These are phyloP conservation scores for Harpegnathos saltator DNA, from an alignment of 1,140 invertebrate genomes.

Conservation along the genomic window DNA sequence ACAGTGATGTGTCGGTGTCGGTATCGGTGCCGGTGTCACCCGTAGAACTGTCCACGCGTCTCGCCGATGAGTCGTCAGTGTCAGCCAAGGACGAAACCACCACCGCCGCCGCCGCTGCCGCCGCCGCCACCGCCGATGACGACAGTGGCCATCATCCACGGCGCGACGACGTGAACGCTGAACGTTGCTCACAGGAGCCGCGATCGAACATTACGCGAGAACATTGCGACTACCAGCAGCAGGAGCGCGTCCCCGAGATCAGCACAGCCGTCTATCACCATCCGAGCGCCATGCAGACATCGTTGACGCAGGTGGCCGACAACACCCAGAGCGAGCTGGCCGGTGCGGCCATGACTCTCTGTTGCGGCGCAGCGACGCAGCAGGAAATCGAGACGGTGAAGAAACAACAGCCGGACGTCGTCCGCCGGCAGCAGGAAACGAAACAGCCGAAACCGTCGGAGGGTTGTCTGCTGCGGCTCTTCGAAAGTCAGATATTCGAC, in stretches of 20 bases:
- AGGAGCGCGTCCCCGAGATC: constrained; percentile 60
- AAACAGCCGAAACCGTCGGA: constrained; percentile 83
- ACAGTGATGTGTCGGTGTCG: constrained; percentile 67
- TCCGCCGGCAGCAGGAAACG: constrained; percentile 78
- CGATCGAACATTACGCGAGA: constrained; percentile 61
- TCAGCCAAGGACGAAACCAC: constrained; percentile 61
- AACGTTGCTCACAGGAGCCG: constrained; percentile 60
- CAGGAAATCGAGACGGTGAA: constrained; percentile 65
- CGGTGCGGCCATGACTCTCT: constrained; percentile 83
- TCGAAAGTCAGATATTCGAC: constrained; percentile 98
- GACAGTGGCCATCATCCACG: constrained; percentile 27
- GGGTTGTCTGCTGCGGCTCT: constrained; percentile 93
- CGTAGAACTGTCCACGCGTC: constrained; percentile 68
- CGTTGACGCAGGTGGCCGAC: constrained; percentile 56
- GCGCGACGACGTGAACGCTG: constrained; percentile 55
- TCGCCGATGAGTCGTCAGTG: constrained; percentile 61
- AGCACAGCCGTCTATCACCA: background rate
- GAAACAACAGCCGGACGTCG: constrained; percentile 76
- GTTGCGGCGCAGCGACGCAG: constrained; percentile 82
- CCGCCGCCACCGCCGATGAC: too few relatives aligned
- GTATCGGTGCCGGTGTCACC: constrained; percentile 75
- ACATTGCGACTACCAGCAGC: constrained; percentile 42
- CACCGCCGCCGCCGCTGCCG: too few relatives aligned
- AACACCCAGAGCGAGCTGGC: constrained; percentile 78
- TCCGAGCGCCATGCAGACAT: constrained; percentile 59